Evolutionary conservation across 1,140 invertebrate species (phyloP).

Genomic region (Yoshiicerus persimilis): DNA sequence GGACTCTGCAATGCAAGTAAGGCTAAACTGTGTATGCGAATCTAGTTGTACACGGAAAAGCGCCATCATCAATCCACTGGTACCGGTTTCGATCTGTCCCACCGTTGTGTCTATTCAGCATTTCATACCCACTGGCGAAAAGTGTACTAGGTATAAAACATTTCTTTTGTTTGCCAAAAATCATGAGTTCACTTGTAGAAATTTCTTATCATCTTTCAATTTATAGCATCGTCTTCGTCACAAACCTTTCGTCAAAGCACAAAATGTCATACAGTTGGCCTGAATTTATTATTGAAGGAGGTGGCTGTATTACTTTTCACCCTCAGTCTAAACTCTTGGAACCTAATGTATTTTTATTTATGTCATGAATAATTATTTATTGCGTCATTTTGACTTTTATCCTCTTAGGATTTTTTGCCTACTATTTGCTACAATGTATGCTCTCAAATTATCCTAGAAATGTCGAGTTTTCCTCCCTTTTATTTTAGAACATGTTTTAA

Average conservation of each 20-base stretch:
- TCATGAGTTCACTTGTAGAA: background rate
- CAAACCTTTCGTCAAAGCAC: constrained; percentile 14
- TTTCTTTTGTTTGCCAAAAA: background rate
- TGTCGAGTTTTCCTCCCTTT: no score
- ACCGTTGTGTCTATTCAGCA: background rate
- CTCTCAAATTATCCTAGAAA: no score
- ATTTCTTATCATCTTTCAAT: background rate
- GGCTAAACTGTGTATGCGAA: background rate
- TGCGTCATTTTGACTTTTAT: background rate
- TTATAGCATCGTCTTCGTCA: constrained; percentile 18
- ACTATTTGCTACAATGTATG: no score
- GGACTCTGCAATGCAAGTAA: background rate
- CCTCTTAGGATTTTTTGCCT: no score
- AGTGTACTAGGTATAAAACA: background rate
- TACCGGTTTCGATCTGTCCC: background rate
- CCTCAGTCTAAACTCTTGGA: background rate
- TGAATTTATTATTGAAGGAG: background rate
- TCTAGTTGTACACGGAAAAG: background rate
- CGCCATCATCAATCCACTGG: constrained; percentile 6
- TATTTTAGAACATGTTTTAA: background rate
- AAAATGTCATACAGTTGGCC: constrained; percentile 29
- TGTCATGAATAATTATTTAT: background rate
- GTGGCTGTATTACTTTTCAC: background rate
- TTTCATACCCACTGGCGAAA: constrained; percentile 18
- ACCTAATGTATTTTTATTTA: background rate